Evolutionary conservation across 1,140 invertebrate genomes (phyloP), one percentile per base, ranked within the genome.

Genomic region (Macrosteles quadrilineatus): DNA sequence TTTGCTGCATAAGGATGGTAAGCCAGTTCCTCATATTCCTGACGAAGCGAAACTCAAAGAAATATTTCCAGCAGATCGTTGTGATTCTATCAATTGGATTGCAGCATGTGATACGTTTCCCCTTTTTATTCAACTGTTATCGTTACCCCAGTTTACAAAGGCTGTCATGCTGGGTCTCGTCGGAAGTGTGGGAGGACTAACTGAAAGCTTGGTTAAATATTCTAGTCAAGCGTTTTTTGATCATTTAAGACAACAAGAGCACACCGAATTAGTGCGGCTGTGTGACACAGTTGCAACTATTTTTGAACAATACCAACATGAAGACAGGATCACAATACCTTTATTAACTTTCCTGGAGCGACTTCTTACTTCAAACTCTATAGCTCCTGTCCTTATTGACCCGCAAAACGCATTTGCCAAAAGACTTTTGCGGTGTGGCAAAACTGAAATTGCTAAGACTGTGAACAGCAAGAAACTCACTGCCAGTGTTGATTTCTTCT

Each of bases 121-220:
- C 1, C 77, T 87, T 74, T 96, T 97, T 80, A 88, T 92, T 21
- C 83, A 90, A 77, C 82, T 98, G 67, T 75, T 98, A 1, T 79
- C 82, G 32, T 87, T 88, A 71, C 81, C 86, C 0, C 82, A 83
- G 0, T 97, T 93, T 78, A 87, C 87, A 1, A 87, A 91, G 72
- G 83, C 85, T 73, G 81, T 97, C 3, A 77, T 97, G 1, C 82
- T 90, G 59, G 95, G 95, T 1, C 81, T 97, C 23, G 87, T 93
- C 62, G 90, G 92, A 50, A 96, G 93, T 80, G 90, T 92, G 53
- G 96, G 95, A 12, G 94, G 95, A 45, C 81, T 97, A 14, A 95
- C 93, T 23, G 95, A 97, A 83, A 95, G 91, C 72, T 83, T 97
- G 81, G 94, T 96, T 80, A 93, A 92, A 84, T 85, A 90, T 79